Evolutionary conservation across 2,113 vertebrate species (phyloP), one percentile per base, ranked within the genome.

Genomic region (Eptesicus fuscus): DNA sequence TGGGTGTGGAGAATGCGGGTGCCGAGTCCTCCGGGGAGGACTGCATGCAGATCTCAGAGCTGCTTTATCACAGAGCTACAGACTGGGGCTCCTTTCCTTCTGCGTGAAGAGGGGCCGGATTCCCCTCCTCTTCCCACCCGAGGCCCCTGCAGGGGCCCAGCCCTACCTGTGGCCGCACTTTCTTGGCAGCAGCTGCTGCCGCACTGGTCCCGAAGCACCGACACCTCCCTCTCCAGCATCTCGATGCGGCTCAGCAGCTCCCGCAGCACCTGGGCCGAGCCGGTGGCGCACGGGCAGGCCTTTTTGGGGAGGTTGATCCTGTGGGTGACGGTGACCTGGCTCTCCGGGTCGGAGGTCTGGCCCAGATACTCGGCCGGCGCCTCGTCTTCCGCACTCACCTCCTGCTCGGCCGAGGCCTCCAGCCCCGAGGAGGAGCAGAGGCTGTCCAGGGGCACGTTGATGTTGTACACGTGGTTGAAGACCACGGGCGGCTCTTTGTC

Each of bases 391-490:
- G 97, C 98, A 96, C 98, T 99, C 95, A 98, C 87, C 86, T 98
- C 98, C 92, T 97, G 96, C 92, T 96, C 97, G 2, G 98, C 96
- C 0, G 98, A 98, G 82, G 99, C 94, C 86, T 99, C 99, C 93
- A 99, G 97, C 95, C 99, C 97, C 0, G 99, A 98, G 0, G 99
- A 99, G 98, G 99, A 99, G 98, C 99, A 99, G 91, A 99, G 98
- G 65, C 99, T 99, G 97, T 99, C 99, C 96, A 99, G 73, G 0
- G 99, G 99, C 63, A 99, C 98, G 10, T 99, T 99, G 95, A 99
- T 99, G 98, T 99, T 99, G 98, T 99, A 99, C 93, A 99, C 98
- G 22, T 99, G 99, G 98, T 99, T 99, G 97, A 99, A 99, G 96
- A 99, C 98, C 98, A 99, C 96, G 1, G 99, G 98, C 95, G 99